Evolutionary conservation across 2,797 vertebrate genomes (phyloP).

Genomic region (Phrynocephalus forsythii): DNA sequence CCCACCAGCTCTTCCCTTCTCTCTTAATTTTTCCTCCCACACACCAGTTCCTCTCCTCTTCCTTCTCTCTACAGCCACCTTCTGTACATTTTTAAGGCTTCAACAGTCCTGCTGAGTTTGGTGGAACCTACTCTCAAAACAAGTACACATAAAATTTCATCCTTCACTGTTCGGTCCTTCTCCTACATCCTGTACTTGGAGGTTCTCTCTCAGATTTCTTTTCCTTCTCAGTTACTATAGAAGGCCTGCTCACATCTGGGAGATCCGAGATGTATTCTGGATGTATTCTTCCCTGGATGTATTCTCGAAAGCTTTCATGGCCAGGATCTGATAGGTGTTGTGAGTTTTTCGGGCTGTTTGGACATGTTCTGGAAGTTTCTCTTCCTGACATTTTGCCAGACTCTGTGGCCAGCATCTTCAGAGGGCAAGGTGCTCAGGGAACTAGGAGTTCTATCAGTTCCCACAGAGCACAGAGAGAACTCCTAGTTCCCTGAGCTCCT

Average conservation of each 20-base stretch:
- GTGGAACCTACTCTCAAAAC: background rate
- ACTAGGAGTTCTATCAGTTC: too few relatives aligned
- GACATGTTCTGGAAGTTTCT: too few relatives aligned
- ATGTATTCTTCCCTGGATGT: background rate
- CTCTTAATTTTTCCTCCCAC: background rate
- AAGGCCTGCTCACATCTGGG: background rate
- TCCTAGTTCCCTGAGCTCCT: too few relatives aligned
- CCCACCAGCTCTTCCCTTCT: background rate
- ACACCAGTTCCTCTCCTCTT: background rate
- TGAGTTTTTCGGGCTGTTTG: too few relatives aligned
- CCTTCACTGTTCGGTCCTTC: background rate
- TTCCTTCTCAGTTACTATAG: background rate
- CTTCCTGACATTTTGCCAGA: too few relatives aligned
- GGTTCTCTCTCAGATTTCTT: background rate
- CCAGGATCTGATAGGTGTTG: too few relatives aligned
- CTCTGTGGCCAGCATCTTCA: too few relatives aligned
- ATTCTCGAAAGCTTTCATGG: too few relatives aligned
- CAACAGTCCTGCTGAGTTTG: too few relatives aligned
- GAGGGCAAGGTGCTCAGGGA: too few relatives aligned
- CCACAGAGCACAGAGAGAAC: too few relatives aligned
- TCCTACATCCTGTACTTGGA: background rate
- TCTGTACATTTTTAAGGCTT: too few relatives aligned
- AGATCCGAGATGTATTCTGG: background rate
- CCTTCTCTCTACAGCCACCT: background rate
- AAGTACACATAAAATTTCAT: background rate